Evolutionary conservation across 1,140 invertebrate species (phyloP), one percentile per base, ranked within the genome.

Genomic region (Eueides isabella): DNA sequence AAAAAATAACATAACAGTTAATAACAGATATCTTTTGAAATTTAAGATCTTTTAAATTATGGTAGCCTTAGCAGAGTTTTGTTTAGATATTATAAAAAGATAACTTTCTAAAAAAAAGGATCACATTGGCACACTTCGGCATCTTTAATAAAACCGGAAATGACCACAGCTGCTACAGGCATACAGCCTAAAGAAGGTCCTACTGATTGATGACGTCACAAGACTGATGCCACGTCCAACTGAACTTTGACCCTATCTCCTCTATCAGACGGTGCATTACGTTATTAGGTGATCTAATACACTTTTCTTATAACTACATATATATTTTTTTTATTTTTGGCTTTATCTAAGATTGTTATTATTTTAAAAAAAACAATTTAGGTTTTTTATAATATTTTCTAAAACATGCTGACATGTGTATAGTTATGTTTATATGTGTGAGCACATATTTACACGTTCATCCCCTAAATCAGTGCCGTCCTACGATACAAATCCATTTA

Each of bases 121-220:
- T 38, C 4, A 38, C 35, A 14, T 38, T 16, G 12, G n/a, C n/a
- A 16, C 0, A 38, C 16, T 38, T 14, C 14, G 7, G 41, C 19
- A 44, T 44, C 5, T n/a, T 12, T 29, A 61, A 1, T 61, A 14
- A 29, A 29, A 61, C 14, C 7, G 28, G 30, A 64, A 64, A 29
- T 64, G 62, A 64, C 48, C 29, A 38, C 38, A 31, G 29, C n/a
- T 48, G 44, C 19, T 61, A 41, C 28, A 61, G 16, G 7, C 11
- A 4, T 12, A 61, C 4, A 28, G 61, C 28, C 61, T 61, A 65
- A 65, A 73, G 71, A 72, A 64, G 71, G 64, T 72, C 48, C 61
- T 29, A 35, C 31, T 79, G 77, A 79, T 79, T 79, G 74, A 79
- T 79, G 67, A 61, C 71, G 72, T 76, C 74, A 33, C 72, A 64